Percentiles rank a stretch among this genome's conserved stretches.
These are phyloP conservation scores for Anguilla japonica DNA, from an alignment of 2,113 vertebrate species.

Conservation along the genomic window DNA sequence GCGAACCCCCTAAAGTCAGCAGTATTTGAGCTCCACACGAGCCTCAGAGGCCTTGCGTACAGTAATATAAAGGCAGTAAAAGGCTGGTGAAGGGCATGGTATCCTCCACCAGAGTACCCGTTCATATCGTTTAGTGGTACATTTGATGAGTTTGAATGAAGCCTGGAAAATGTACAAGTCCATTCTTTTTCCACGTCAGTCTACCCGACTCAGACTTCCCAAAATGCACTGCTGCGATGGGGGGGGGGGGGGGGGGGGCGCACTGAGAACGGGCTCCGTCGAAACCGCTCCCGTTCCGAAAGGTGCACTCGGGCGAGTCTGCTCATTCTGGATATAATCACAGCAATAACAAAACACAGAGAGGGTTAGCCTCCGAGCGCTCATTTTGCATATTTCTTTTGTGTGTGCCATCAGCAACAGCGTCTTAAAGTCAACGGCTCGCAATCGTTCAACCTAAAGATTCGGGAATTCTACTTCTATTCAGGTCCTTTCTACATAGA, in stretches of 20 bases:
- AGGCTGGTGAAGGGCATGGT: not conserved
- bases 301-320: not conserved
- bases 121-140: not conserved
- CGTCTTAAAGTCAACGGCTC: conserved; percentile 37
- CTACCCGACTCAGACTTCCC: conserved; percentile 16
- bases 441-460: conserved; percentile 2
- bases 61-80: conserved; percentile 11
- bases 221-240: conserved; percentile 21
- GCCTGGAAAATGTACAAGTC: not conserved
- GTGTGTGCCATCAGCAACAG: conserved; percentile 34
- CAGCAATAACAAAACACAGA: conserved; percentile 39
- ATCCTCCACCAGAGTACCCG: not conserved
- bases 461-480: conserved; percentile 37
- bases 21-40: conserved; percentile 1
- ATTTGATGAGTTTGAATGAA: not conserved
- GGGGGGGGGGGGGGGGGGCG: not conserved
- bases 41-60: not conserved
- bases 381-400: conserved; percentile 66
- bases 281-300: not conserved
- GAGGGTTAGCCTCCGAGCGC: conserved; percentile 37
- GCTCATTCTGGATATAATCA: not conserved
- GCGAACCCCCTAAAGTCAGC: not conserved
- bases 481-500: conserved; percentile 25
- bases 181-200: not conserved
- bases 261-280: not conserved